Evolutionary conservation across 2,113 vertebrate species (phyloP).

Genomic region (Eonycteris spelaea): DNA sequence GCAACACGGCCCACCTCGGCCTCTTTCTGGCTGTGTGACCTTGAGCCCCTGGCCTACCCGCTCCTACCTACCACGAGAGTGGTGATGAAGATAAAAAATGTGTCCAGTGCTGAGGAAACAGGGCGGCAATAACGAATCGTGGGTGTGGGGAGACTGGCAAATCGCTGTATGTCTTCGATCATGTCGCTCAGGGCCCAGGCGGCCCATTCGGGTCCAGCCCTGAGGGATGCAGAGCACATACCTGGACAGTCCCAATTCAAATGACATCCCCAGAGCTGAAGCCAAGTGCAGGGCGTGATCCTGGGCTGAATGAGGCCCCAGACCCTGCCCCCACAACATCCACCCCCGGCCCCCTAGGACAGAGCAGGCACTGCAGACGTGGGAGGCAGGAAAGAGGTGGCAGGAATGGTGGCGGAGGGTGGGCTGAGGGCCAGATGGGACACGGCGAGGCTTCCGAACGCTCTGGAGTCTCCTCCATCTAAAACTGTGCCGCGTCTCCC

Average conservation of each 20-base stretch:
- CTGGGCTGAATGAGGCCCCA: not conserved
- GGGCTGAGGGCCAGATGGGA: not conserved
- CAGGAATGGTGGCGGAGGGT: accelerated
- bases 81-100: not conserved
- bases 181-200: not conserved
- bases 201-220: not conserved
- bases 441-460: not conserved
- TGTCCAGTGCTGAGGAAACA: not conserved
- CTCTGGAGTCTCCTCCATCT: not conserved
- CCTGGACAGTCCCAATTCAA: too few species aligned
- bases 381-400: not conserved
- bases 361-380: not conserved
- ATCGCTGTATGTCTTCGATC: not conserved
- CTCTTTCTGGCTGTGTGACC: not conserved
- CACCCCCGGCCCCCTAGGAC: accelerated
- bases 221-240: not conserved
- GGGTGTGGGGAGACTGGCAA: not conserved
- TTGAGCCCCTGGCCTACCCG: not conserved
- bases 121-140: accelerated
- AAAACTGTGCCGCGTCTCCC: accelerated
- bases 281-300: accelerated
- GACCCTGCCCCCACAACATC: too few species aligned
- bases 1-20: not conserved
- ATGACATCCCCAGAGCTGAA: not conserved
- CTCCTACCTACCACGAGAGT: not conserved